Evolutionary conservation across 2,113 vertebrate species (phyloP), one percentile per base, ranked within the genome.

Genomic region (Anarrhichthys ocellatus): DNA sequence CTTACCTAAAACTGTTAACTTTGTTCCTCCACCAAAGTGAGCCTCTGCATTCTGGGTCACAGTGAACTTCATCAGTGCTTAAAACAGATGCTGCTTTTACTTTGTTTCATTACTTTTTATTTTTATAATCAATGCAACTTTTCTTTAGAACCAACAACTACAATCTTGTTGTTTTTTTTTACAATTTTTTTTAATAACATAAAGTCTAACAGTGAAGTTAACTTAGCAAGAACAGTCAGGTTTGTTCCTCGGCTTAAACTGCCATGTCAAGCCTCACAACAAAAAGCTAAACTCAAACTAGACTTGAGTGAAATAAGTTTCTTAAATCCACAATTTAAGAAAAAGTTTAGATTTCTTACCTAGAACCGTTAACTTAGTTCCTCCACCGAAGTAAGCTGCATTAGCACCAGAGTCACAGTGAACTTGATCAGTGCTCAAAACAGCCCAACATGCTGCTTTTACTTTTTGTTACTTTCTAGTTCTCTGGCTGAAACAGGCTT

Each of bases 331-430:
- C 50, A 52, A 52, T 52, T 22, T 3, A 20, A 52, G 1, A 11
- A 42, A 42, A 42, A 17, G 15, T 48, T 48, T 48, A 1, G 17
- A 62, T 46, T 58, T 83, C 86, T 34, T 73, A 85, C 4, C 80
- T 0, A 83, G 0, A 62, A 93, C 91, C 0, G 84, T 93, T 62
- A 91, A 78, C 50, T 93, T 94, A 7, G 90, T 94, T 71, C 91
- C 93, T 27, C 66, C 40, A 48, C 89, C 95, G 0, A 96, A 97
- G 40, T 92, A 62, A 2, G 93, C 87, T 83, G 92, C 73, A 91
- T 6, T 0, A 9, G 1, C 1, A 46, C 18, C 56, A 74, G 34
- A 10, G 46, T 79, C 85, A 86, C 84, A 73, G 84, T 78, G 84
- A 13, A 48, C 29, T 36, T 3, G 20, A 62, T 62, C 76, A 17